Conservation (phyloP, 64 coral and sea anemone genomes). For the Stichodactyla mertensii region DNA sequence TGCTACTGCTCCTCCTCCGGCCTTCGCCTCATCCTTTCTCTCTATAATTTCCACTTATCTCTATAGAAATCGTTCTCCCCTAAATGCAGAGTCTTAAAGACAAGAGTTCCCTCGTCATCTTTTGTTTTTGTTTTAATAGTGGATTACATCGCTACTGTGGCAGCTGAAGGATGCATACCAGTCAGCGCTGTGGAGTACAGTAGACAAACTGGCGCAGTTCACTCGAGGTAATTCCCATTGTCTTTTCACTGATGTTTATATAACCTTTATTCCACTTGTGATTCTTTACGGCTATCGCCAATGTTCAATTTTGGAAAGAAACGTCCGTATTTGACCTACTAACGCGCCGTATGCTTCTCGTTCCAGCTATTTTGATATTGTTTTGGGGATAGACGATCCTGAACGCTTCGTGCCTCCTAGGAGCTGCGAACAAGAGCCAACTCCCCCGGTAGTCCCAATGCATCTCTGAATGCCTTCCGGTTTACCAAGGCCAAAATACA, state of each 20-base stretch:
- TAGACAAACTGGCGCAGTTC: neutral
- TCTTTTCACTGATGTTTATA: neutral
- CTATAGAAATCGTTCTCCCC: neutral
- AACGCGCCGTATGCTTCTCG: neutral
- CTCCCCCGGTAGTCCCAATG: neutral
- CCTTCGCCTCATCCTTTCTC: neutral
- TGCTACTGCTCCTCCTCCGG: neutral
- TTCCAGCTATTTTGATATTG: neutral
- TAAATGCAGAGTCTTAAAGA: too few relatives aligned
- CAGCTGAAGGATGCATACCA: neutral
- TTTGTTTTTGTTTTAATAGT: neutral
- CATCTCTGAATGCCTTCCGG: neutral
- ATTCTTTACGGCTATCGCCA: neutral
- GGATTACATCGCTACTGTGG: neutral
- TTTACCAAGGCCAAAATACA: too few relatives aligned
- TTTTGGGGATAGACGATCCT: neutral
- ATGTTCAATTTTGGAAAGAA: neutral
- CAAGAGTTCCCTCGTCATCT: neutral
- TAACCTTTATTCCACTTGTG: neutral
- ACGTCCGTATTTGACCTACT: neutral
- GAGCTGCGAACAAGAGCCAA: neutral
- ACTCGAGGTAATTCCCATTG: neutral
- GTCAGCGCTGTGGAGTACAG: neutral
- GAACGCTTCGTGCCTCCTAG: neutral
- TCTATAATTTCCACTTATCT: neutral